Base-by-base conservation (phyloP, 2,797 vertebrate genomes). In the Trachurus trachurus region DNA sequence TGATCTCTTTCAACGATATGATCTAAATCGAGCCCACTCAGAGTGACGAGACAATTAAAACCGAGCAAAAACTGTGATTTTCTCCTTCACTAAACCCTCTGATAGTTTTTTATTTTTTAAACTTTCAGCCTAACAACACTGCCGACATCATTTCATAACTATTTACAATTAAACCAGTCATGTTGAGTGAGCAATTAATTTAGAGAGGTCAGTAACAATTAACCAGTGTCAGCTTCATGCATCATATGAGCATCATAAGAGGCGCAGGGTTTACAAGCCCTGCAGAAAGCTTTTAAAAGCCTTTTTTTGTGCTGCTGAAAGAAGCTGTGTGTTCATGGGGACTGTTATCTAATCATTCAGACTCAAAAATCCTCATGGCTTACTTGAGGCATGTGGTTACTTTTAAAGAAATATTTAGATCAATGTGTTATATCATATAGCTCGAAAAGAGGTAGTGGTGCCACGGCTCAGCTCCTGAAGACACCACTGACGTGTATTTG, bases 181-280 rank as follows among this genome's bases (percentile, higher is more conserved):
- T 50, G 12, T 59, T 21, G 12, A 16, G n/a, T 4, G 9, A 56
- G 34, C 7, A 68, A 50, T 56, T 78, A 49, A 62, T 56, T 54
- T 29, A 2, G 1, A 50, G 29, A 61, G 45, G 54, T 52, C 57
- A 53, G 6, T 12, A 78, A 86, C 73, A 80, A 70, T 59, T 45
- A 63, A 57, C n/a, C 45, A 66, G 49, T 53, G 60, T 61, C 37
- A 22, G 44, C 60, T 69, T 66, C 29, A 60, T 34, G 71, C 53
- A 77, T 82, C 85, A 81, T 81, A 66, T 82, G 83, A 87, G 52
- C 34, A 37, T 85, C 86, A 81, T 64, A 52, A 78, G 81, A 83
- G 47, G 47, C 16, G 40, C 66, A 42, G 52, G 13, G 15, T 47
- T 52, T 45, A 56, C 21, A 70, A 66, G 29, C 69, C 60, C 71